These are phyloP conservation scores for Odontamblyopus lacepedii DNA, from an alignment of 2,797 vertebrate genomes.

Conservation along the genomic window DNA sequence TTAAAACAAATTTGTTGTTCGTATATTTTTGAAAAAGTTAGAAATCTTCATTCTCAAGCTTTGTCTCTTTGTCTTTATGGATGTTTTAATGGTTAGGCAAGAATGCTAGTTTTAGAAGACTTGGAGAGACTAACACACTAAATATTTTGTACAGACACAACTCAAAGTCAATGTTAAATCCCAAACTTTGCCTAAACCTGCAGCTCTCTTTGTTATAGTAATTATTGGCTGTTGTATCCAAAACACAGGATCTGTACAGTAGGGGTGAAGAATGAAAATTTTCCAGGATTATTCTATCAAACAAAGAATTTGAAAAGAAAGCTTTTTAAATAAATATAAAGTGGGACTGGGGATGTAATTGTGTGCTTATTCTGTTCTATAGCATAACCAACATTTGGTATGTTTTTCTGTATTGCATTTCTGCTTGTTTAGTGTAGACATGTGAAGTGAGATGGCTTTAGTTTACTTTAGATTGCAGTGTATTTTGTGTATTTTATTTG, in stretches of 20 bases:
- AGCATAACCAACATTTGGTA: not conserved
- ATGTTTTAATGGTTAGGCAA: conserved; percentile 14
- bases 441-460: not conserved
- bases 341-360: not conserved
- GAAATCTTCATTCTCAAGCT: not conserved
- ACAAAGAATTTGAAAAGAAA: not conserved
- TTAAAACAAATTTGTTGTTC: not conserved
- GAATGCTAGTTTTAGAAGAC: conserved; percentile 24
- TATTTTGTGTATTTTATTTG: no score
- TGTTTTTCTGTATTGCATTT: not conserved
- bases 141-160: conserved; percentile 1
- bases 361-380: not conserved
- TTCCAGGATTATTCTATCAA: not conserved
- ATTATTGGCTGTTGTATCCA: not conserved
- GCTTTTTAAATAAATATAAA: not conserved
- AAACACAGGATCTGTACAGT: not conserved
- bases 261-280: conserved; percentile 4
- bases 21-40: not conserved
- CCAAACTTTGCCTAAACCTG: conserved; percentile 13
- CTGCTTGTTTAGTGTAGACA: not conserved
- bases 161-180: conserved; percentile 6
- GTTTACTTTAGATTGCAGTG: no score
- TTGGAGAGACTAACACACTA: not conserved
- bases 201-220: not conserved
- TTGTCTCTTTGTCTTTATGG: conserved; percentile 6